Conservation (phyloP, 2,113 vertebrate species). For the Spizaetus ornatus region DNA sequence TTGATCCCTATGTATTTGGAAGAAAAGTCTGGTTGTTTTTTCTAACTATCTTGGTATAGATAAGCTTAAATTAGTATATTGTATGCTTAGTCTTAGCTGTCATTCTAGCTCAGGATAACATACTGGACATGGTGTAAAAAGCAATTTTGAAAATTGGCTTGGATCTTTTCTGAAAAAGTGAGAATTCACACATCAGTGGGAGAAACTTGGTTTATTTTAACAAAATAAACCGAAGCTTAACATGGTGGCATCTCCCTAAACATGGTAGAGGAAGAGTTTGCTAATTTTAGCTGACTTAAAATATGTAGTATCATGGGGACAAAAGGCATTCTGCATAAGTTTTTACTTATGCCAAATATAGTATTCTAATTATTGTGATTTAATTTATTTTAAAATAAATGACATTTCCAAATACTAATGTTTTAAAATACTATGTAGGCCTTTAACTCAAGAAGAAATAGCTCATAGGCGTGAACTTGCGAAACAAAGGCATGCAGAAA, state of each 20-base stretch:
- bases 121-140: not conserved
- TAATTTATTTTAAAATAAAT: not conserved
- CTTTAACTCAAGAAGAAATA: conserved; percentile 89
- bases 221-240: not conserved
- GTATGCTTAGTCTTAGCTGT: not conserved
- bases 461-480: conserved; percentile 81
- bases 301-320: not conserved
- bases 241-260: not conserved
- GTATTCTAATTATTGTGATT: not conserved
- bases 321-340: not conserved
- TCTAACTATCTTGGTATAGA: not conserved
- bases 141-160: not conserved
- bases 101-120: not conserved
- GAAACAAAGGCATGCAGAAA: conserved; percentile 83
- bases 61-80: not conserved
- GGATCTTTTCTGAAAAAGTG: not conserved
- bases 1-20: not conserved
- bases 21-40: not conserved
- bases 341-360: not conserved
- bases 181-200: not conserved
- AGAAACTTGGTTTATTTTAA: not conserved
- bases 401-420: not conserved
- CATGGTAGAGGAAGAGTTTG: not conserved
- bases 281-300: not conserved
- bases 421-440: conserved; percentile 66